A percentile compares a stretch with the other conserved stretches of the same genome.
Evolutionary conservation across 2,888 invertebrate species (phyloP).

Genomic region (Cephus sareptanus): DNA sequence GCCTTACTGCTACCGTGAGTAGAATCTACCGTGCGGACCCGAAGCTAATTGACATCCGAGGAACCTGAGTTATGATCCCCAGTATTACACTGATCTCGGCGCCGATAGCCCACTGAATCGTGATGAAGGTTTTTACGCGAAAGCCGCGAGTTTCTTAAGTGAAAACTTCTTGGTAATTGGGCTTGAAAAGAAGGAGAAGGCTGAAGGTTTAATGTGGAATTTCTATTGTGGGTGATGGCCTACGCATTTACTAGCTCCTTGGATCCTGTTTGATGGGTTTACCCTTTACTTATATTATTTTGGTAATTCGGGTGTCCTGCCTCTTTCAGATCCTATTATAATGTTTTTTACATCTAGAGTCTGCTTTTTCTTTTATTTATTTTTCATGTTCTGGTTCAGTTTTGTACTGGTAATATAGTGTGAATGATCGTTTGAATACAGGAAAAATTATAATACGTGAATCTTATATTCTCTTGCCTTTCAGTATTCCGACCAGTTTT

Average conservation of each 20-base stretch:
- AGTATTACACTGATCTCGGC: constrained; percentile 26
- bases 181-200: constrained; percentile 6
- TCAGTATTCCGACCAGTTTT: neutral
- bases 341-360: neutral
- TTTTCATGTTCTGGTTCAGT: neutral
- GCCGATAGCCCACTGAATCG: constrained; percentile 24
- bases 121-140: constrained; percentile 25
- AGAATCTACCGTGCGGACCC: constrained; percentile 2
- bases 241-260: neutral
- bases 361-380: neutral
- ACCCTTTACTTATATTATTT: neutral
- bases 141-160: constrained; percentile 18
- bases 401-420: neutral
- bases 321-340: neutral
- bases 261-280: neutral
- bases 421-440: neutral
- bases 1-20: constrained; percentile 1
- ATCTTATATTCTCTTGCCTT: neutral
- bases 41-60: constrained; percentile 26
- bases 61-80: constrained; percentile 24
- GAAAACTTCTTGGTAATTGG: constrained; percentile 25
- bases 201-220: constrained; percentile 7
- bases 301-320: neutral
- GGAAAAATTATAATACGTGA: neutral
- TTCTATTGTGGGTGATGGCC: constrained; percentile 14